Base-by-base conservation (phyloP, 1,140 invertebrate genomes). In the Drosophila aff. region DNA sequence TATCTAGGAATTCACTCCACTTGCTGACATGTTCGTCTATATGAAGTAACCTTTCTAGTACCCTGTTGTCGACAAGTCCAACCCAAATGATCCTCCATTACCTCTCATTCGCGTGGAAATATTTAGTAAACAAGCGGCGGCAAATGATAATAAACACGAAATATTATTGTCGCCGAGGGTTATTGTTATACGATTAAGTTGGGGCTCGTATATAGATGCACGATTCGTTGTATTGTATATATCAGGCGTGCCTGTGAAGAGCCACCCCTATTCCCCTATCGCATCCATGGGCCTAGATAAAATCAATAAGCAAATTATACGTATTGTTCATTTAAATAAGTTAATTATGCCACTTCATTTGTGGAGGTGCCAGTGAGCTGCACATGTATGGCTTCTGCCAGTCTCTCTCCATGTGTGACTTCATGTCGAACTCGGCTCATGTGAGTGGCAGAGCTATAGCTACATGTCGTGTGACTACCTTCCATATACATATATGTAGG, bases 61-160 rank as follows among this genome's bases (percentile, higher is more conserved):
- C 26, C 47, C 21, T 38, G 13, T n/a, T 10, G 5, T 21, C 8
- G 3, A 11, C 13, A 18, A 43, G 38, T 72, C 44, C 50, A 74
- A 16, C 55, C 44, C 57, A 77, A 76, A 72, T 49, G 43, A 33
- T 59, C 47, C 46, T 31, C 40, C 44, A 49, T 43, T 38, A 40
- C 6, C 36, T 33, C 63, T 52, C 33, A n/a, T 23, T 10, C 9
- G 33, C 33, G 21, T 40, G 53, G 53, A 40, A 40, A 60, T 66
- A 50, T 61, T 62, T 80, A 58, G 62, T 68, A 61, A 82, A 75
- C 74, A 78, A 65, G 63, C 60, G 50, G 41, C 31, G 75, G 76
- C 76, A 65, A 79, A 82, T 81, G 62, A 82, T 73, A 82, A 82
- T 78, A 82, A 64, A 61, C 79, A 82, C 67, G 79, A 77, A 76